Evolutionary conservation across 2,797 vertebrate genomes (phyloP).

Genomic region (Menidia menidia): DNA sequence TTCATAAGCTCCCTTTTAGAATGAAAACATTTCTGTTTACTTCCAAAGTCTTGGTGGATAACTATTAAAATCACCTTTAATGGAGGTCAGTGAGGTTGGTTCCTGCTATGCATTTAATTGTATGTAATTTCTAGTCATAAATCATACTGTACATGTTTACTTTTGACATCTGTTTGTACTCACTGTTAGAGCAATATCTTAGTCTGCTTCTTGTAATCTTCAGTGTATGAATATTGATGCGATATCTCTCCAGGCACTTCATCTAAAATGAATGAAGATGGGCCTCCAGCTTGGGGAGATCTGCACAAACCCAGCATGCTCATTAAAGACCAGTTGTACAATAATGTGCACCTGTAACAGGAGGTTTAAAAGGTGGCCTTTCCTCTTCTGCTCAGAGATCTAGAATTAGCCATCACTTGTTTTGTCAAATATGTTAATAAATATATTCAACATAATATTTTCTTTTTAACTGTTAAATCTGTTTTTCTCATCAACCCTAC

Average conservation of each 20-base stretch:
- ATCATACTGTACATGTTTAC: conserved; percentile 79
- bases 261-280: conserved; percentile 82
- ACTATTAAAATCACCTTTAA: conserved; percentile 70
- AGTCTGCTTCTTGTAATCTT: conserved; percentile 73
- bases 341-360: conserved; percentile 78
- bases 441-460: no score
- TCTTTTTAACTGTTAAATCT: no score
- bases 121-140: conserved; percentile 71
- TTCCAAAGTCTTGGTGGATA: conserved; percentile 40
- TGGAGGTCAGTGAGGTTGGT: conserved; percentile 61
- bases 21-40: conserved; percentile 32
- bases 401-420: no score
- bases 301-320: conserved; percentile 78
- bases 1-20: conserved; percentile 26
- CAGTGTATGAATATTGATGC: conserved; percentile 81
- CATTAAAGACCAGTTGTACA: conserved; percentile 81
- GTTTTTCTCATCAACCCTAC: no score
- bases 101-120: conserved; percentile 72
- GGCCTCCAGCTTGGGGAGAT: conserved; percentile 72
- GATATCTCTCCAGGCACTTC: conserved; percentile 78
- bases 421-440: no score
- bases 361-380: conserved; percentile 58
- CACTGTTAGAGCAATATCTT: conserved; percentile 65
- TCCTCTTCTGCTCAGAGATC: no score
- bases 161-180: conserved; percentile 75